phyloP scores from a whole-genome alignment of 2,113 vertebrate species.

The Chionomys nivalis region DNA sequence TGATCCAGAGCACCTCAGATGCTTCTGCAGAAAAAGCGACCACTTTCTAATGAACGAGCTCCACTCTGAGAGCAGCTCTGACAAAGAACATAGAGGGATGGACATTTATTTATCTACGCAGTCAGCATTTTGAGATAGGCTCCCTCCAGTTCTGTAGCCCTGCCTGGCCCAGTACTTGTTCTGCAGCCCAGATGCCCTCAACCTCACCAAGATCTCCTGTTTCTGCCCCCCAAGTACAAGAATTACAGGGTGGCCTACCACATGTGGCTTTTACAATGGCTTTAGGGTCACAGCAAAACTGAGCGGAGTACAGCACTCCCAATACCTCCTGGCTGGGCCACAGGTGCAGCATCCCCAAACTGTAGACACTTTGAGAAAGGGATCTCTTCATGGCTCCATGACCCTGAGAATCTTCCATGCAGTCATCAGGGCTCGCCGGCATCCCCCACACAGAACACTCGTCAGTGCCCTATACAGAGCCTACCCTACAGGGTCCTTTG shows the following conservation, averaged over 20 bases:
- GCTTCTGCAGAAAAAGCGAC: constrained; percentile 45
- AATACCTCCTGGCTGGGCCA: background rate
- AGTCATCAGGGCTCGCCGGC: background rate
- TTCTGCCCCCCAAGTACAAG: background rate
- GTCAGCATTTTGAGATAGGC: background rate
- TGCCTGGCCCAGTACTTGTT: background rate
- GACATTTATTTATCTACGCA: background rate
- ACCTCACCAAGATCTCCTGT: background rate
- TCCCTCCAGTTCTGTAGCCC: no score
- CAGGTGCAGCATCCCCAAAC: background rate
- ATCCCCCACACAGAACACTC: background rate
- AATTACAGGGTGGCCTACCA: background rate
- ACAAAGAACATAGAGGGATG: background rate
- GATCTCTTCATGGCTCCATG: background rate
- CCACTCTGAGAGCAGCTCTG: background rate
- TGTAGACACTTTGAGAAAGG: background rate
- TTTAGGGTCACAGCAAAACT: constrained; percentile 37
- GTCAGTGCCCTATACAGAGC: background rate
- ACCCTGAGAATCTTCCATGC: background rate
- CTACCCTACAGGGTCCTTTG: background rate
- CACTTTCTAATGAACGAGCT: background rate
- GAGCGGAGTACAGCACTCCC: background rate
- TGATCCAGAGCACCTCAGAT: background rate
- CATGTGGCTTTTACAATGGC: background rate
- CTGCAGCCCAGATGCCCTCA: background rate